These are phyloP conservation scores for Gracilinanus agilis DNA, from an alignment of 2,113 vertebrate species.

Conservation along the genomic window DNA sequence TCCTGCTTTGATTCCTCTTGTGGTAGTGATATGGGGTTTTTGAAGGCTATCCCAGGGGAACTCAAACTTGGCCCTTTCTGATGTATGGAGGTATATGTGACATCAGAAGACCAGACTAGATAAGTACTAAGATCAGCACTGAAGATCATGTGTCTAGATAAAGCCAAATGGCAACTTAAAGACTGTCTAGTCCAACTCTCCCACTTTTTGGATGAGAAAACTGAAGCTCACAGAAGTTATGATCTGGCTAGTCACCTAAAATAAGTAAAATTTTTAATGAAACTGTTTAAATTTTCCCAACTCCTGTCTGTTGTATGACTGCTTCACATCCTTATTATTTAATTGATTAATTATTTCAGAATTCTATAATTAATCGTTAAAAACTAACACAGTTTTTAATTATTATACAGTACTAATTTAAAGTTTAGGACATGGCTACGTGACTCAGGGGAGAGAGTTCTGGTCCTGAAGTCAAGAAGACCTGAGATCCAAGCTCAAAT, in stretches of 20 bases:
- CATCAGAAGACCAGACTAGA: not conserved
- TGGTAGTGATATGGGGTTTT: not conserved
- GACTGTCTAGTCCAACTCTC: conserved; percentile 13
- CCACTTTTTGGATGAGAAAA: not conserved
- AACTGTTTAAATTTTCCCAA: conserved; percentile 45
- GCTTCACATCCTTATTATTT: not conserved
- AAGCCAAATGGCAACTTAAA: conserved; percentile 52
- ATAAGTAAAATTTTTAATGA: conserved; percentile 26
- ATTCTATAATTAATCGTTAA: not conserved
- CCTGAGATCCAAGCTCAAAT: not conserved
- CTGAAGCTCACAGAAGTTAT: not conserved
- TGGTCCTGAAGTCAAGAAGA: not conserved
- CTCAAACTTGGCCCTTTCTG: not conserved
- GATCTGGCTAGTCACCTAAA: not conserved
- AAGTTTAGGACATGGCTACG: not conserved
- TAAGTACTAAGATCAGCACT: not conserved
- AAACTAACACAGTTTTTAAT: not conserved
- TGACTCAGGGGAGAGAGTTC: not conserved
- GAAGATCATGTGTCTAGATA: conserved; percentile 18
- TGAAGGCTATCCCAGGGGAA: not conserved
- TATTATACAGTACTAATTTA: not conserved
- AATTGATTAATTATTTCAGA: not conserved
- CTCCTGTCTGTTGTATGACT: conserved; percentile 11
- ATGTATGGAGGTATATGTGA: not conserved
- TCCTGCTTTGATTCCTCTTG: not conserved